Conservation (phyloP, 2,888 invertebrate genomes). For the Eilema griseolum region DNA sequence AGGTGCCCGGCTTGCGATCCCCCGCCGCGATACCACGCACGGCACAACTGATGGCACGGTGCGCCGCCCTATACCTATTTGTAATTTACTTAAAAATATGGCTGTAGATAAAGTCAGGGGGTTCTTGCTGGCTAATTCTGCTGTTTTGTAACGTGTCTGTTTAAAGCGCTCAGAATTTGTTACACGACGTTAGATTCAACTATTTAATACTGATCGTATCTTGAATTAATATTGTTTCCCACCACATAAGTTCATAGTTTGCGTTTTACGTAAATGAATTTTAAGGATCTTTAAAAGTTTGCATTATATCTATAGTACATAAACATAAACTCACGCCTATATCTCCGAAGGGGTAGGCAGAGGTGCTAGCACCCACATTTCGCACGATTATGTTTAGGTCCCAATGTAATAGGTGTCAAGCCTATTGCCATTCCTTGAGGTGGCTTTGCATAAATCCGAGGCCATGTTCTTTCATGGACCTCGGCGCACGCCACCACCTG, state of each 20-base stretch:
- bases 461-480: too few relatives aligned
- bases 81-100: constrained; percentile 87
- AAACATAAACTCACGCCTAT: too few relatives aligned
- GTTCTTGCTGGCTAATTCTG: constrained; percentile 74
- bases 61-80: constrained; percentile 78
- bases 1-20: constrained; percentile 74
- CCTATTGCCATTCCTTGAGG: too few relatives aligned
- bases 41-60: constrained; percentile 77
- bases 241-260: background rate
- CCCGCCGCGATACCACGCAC: constrained; percentile 81
- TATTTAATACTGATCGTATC: background rate
- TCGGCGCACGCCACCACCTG: too few relatives aligned
- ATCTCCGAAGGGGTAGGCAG: too few relatives aligned
- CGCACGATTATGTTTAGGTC: too few relatives aligned
- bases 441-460: too few relatives aligned
- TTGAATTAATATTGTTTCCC: background rate
- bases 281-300: too few relatives aligned
- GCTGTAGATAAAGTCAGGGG: constrained; percentile 74
- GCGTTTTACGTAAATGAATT: too few relatives aligned
- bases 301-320: too few relatives aligned
- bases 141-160: constrained; percentile 66
- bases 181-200: constrained; percentile 39
- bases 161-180: constrained; percentile 64
- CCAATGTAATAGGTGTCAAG: too few relatives aligned
- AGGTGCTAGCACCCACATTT: too few relatives aligned